Percentiles rank a stretch among this genome's conserved stretches.
Conservation (phyloP, 2,113 vertebrate genomes). For the Phalacrocorax pelagicus region DNA sequence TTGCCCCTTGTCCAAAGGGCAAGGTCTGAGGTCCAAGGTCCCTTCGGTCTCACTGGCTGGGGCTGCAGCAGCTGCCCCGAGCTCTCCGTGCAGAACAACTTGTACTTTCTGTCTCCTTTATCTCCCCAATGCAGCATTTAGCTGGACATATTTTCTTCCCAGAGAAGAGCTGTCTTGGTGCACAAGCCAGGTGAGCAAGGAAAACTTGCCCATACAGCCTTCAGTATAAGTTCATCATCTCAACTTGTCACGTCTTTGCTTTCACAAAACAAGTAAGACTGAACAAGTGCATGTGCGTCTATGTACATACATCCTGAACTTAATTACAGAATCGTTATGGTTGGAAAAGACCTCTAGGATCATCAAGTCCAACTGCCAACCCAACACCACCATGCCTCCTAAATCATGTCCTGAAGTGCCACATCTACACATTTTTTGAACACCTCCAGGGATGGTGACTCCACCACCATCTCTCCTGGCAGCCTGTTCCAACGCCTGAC, state of each 20-base stretch:
- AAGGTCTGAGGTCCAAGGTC: no score
- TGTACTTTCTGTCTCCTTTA: neutral
- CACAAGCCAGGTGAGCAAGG: neutral
- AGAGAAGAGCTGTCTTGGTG: neutral
- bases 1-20: no score
- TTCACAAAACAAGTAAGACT: neutral
- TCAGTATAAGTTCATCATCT: neutral
- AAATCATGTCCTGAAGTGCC: no score
- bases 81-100: neutral
- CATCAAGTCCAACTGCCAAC: no score
- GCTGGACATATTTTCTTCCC: neutral
- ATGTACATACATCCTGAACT: neutral
- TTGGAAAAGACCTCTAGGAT: no score
- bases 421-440: no score
- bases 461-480: no score
- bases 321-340: neutral
- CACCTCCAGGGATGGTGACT: no score
- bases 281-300: neutral
- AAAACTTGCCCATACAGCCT: neutral
- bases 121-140: neutral
- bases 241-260: neutral
- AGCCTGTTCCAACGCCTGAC: no score
- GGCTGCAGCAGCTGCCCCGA: fast-evolving
- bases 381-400: no score
- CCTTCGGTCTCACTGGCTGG: fast-evolving